These are phyloP conservation scores for Palythoa heliodiscus DNA, from an alignment of 92 coral and sea anemone species.

Conservation along the genomic window DNA sequence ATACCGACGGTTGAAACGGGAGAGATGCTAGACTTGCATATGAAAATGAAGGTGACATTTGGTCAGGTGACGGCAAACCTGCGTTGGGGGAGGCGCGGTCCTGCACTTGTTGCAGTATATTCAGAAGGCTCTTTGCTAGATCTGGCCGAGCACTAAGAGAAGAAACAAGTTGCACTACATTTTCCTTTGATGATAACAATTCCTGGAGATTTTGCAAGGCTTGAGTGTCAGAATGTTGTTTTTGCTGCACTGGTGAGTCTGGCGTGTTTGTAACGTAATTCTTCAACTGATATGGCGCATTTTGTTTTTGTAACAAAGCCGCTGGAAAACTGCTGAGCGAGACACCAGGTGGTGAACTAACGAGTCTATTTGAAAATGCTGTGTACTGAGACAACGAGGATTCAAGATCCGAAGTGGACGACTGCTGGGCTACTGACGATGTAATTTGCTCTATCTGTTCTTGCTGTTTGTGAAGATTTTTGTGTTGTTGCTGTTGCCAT, in stretches of 20 bases:
- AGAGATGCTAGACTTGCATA: neutral
- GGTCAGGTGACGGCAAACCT: neutral
- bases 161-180: constrained; percentile 34
- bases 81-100: neutral
- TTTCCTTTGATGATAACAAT: constrained; percentile 28
- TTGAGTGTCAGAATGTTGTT: constrained; percentile 20
- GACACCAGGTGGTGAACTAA: neutral
- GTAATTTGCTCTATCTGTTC: neutral
- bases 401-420: neutral
- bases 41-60: neutral
- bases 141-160: constrained; percentile 32
- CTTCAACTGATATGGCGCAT: neutral
- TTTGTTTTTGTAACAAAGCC: constrained; percentile 12
- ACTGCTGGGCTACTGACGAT: neutral
- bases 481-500: constrained; percentile 10
- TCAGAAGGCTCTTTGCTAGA: constrained; percentile 25
- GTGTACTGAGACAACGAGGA: neutral
- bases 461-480: neutral
- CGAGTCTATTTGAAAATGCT: neutral
- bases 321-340: neutral
- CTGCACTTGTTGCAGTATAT: constrained; percentile 18
- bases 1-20: neutral
- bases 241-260: neutral
- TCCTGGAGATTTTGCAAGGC: constrained; percentile 27
- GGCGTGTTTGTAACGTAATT: neutral